Conservation (phyloP, 2,113 vertebrate genomes). For the Melanocharis versteri region DNA sequence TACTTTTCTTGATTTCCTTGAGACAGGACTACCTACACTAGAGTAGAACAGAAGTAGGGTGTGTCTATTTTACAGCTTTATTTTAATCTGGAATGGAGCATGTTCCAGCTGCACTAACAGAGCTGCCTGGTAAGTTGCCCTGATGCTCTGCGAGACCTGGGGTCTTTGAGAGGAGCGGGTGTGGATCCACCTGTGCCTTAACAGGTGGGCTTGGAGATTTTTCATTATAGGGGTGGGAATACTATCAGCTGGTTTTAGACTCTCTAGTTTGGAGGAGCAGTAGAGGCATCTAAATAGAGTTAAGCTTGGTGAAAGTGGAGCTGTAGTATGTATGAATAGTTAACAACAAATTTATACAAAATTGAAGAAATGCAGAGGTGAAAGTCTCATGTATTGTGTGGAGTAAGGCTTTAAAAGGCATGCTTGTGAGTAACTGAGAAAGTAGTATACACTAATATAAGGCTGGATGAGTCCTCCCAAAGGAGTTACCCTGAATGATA, state of each 20-base stretch:
- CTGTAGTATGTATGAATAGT: fast-evolving
- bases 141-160: neutral
- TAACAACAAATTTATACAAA: neutral
- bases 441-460: neutral
- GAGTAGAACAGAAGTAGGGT: neutral
- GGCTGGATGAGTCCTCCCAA: neutral
- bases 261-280: neutral
- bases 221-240: neutral
- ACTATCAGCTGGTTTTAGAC: neutral
- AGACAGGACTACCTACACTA: neutral
- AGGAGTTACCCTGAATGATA: neutral
- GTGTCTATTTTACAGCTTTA: neutral
- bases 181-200: neutral
- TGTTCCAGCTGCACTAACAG: neutral
- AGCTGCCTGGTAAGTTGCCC: neutral
- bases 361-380: neutral
- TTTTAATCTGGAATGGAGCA: neutral
- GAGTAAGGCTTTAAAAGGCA: neutral
- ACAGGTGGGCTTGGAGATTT: neutral
- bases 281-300: neutral
- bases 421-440: neutral
- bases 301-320: neutral
- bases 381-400: neutral
- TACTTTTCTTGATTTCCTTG: neutral
- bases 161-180: neutral